Evolutionary conservation across 37 sponge, comb jelly and placozoan genomes (phyloP).

Genomic region (Axinella damicornis): DNA sequence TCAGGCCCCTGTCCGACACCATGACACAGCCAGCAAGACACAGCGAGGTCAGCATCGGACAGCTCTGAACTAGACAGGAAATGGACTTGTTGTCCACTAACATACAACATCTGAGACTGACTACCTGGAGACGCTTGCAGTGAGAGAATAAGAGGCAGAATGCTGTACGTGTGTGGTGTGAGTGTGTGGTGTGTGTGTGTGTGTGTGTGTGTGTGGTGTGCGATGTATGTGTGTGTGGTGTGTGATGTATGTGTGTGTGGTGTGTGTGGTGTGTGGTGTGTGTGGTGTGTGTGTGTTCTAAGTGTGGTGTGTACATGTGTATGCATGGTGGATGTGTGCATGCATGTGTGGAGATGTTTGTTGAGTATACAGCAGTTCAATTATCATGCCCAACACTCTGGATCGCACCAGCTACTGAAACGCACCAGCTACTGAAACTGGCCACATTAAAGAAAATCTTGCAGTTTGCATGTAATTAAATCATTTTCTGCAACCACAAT

Average conservation of each 20-base stretch:
- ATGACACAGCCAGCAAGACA: constrained; percentile 55
- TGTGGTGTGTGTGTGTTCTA: no score
- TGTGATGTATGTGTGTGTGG: no score
- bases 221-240: no score
- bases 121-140: constrained; percentile 29
- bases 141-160: constrained; percentile 42
- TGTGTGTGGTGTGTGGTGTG: no score
- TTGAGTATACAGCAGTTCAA: no score
- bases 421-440: no score
- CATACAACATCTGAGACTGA: constrained; percentile 48
- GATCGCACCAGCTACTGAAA: no score
- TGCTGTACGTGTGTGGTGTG: background rate
- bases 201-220: background rate
- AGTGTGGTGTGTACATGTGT: background rate
- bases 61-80: constrained; percentile 20
- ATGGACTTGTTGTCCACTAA: constrained; percentile 50
- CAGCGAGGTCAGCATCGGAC: constrained; percentile 41
- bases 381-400: no score
- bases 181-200: background rate
- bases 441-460: no score
- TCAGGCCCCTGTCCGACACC: constrained; percentile 37
- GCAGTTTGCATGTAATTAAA: no score
- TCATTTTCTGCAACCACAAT: no score
- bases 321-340: no score
- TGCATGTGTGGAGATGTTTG: background rate